These are phyloP conservation scores for Malurus melanocephalus DNA, from an alignment of 2,113 vertebrate genomes.

Conservation along the genomic window DNA sequence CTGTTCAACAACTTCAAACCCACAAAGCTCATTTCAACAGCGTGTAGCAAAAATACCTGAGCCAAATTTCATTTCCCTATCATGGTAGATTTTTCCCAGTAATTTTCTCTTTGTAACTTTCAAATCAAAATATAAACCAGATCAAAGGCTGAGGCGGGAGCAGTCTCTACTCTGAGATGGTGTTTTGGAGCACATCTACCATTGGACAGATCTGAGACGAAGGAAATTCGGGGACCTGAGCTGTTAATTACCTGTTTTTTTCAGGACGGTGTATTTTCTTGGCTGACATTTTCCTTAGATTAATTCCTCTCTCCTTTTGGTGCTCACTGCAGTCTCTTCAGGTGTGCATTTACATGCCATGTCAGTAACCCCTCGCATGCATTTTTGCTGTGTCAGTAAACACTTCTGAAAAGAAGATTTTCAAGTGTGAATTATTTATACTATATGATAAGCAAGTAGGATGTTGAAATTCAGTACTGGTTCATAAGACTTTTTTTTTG, in stretches of 20 bases:
- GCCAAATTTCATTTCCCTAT: neutral
- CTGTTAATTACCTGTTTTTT: neutral
- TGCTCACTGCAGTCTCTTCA: neutral
- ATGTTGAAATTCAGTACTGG: slow-evolving; percentile 78
- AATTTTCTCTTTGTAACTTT: neutral
- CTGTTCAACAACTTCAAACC: neutral
- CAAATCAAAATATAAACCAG: slow-evolving; percentile 13
- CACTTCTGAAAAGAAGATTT: slow-evolving; percentile 81
- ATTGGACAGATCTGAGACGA: neutral
- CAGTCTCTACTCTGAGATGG: neutral
- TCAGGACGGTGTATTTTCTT: neutral
- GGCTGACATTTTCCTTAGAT: neutral
- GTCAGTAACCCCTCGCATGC: slow-evolving; percentile 70
- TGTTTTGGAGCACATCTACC: neutral
- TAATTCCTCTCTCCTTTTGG: neutral
- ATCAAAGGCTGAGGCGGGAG: neutral
- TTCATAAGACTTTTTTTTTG: slow-evolving; percentile 74
- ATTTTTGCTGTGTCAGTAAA: slow-evolving; percentile 81
- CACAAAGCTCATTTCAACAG: neutral
- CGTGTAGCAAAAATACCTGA: neutral
- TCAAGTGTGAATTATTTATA: slow-evolving; percentile 83
- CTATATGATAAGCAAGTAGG: slow-evolving; percentile 74
- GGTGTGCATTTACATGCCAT: slow-evolving; percentile 1
- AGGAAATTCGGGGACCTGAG: neutral
- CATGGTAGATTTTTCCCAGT: neutral